Percentiles rank a stretch among this genome's conserved stretches.
Conservation (phyloP, 2,113 vertebrate species). For the Rhabdornis inornatus region DNA sequence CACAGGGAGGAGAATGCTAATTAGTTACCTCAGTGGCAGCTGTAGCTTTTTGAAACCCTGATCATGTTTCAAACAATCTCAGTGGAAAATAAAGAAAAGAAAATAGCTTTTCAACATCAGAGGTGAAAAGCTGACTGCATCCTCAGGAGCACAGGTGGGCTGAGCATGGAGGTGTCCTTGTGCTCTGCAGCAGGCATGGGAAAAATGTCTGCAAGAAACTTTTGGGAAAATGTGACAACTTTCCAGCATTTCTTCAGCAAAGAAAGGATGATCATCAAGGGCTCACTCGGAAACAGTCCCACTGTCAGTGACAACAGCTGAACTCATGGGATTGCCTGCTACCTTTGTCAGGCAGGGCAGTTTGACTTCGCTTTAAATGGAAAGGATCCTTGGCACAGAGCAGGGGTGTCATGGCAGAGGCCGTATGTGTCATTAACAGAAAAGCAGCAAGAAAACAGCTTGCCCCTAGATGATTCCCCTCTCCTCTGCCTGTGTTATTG, state of each 20-base stretch:
- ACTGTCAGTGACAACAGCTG: background rate
- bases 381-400: background rate
- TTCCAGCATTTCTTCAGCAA: background rate
- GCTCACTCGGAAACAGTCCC: background rate
- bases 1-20: background rate
- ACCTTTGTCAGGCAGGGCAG: background rate
- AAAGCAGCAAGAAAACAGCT: background rate
- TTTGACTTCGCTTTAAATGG: background rate
- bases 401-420: background rate
- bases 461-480: background rate
- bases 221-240: background rate
- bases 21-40: background rate
- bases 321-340: background rate
- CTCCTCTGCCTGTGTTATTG: background rate
- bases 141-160: background rate
- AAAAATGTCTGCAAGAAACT: background rate
- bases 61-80: background rate
- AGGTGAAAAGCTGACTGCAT: background rate
- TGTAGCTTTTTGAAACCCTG: background rate
- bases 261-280: background rate
- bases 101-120: background rate
- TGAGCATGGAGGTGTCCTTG: background rate
- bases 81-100: background rate
- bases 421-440: background rate
- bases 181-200: background rate